Evolutionary conservation across 2,888 invertebrate genomes (phyloP).

Genomic region (Nomada fucata): DNA sequence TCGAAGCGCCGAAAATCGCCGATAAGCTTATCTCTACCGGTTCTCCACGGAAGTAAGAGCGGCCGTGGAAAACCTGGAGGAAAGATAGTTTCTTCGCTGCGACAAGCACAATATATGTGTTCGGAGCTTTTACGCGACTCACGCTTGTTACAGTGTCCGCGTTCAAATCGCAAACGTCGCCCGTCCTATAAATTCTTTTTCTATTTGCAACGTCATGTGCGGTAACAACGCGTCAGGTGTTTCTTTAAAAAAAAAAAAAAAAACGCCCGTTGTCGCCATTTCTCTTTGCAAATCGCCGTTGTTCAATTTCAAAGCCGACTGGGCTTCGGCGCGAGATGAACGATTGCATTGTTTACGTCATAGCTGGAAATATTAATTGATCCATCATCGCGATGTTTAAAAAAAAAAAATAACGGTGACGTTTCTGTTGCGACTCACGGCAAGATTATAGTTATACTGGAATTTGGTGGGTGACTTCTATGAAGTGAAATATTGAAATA

Average conservation of each 20-base stretch:
- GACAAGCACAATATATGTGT: not conserved
- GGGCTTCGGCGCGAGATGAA: slow-evolving; percentile 6
- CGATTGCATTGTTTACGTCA: not conserved
- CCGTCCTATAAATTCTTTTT: not conserved
- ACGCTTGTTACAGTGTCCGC: not conserved
- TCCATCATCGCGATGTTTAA: not conserved
- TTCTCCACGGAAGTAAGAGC: not conserved
- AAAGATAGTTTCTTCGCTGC: not conserved
- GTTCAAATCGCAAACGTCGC: not conserved
- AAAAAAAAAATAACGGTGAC: not conserved
- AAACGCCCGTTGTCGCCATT: not conserved
- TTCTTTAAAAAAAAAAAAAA: slow-evolving; percentile 15
- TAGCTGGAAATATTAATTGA: slow-evolving; percentile 1
- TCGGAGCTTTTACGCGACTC: not conserved
- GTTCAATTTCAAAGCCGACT: slow-evolving; percentile 5
- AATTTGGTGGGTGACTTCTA: no score
- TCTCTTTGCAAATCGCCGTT: not conserved
- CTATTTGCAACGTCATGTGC: not conserved
- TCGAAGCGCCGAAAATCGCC: not conserved
- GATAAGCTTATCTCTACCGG: slow-evolving; percentile 48
- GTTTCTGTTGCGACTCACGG: not conserved
- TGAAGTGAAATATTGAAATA: no score
- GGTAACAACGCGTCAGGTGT: not conserved
- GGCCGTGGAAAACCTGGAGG: not conserved
- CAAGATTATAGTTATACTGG: no score